Base-by-base conservation (phyloP, 2,888 invertebrate genomes). In the Stenodera caucasica region DNA sequence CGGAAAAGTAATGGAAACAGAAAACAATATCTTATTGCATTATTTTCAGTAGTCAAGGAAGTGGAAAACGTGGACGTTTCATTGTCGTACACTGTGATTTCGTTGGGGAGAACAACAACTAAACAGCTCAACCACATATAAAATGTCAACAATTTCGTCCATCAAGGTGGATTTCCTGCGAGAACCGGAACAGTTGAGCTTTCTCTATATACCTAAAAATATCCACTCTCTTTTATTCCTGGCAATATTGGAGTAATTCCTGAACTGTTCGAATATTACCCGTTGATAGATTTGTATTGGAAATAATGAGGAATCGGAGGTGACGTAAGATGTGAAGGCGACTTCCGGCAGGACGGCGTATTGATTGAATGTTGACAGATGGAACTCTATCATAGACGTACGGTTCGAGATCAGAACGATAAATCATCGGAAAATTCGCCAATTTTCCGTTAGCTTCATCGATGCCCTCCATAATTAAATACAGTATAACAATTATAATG, bases 311-410 rank as follows among this genome's bases (percentile, higher is more conserved):
- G 35, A 14, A 3, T 14, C 1, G 35, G 6, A 26, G 26, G 26
- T 26, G 7, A 26, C 3, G 32, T 35, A 4, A 14, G 14, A 12
- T 37, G 32, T 54, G 60, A 59, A 55, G 56, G 62, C 55, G 58
- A 60, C 57, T 61, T 61, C 61, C 59, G 58, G 53, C 57, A 51
- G 58, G 55, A 55, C 63, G 68, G 59, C 64, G 65, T 73, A 74
- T 73, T 73, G 74, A 73, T 74, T 73, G 74, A 73, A 70, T 70
- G 74, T 72, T 73, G 73, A 73, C 73, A 71, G 70, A 73, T 73
- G 14, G 5, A 67, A 68, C 66, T 65, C 67, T 65, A 66, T 68
- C 65, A 68, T 66, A 67, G 69, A 69, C 67, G 65, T 65, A 66
- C 65, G 33, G 59, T 59, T 62, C n/a, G n/a, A n/a, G n/a, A n/a